phyloP scores from a whole-genome alignment of 23 tunicate genomes.

The Aplidium turbinatum region DNA sequence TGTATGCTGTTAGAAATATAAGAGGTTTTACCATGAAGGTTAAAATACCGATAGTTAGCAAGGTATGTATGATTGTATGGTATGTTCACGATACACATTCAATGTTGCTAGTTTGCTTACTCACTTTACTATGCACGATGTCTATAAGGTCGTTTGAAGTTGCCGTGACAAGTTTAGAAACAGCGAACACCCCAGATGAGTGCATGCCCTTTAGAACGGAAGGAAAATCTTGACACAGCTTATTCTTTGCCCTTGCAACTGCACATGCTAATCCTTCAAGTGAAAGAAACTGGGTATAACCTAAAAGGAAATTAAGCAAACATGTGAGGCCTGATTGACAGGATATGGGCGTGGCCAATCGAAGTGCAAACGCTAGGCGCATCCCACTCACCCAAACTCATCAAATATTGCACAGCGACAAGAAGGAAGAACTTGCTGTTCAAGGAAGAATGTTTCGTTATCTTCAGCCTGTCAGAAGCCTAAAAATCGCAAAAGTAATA shows the following conservation, averaged over 20 bases:
- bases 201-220: constrained; percentile 7
- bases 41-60: too few species aligned
- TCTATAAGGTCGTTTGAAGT: constrained; percentile 28
- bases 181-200: constrained; percentile 17
- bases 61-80: too few species aligned
- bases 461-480: constrained; percentile 15
- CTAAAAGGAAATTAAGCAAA: background rate
- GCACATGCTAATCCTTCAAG: constrained; percentile 18
- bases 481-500: too few species aligned
- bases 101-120: too few species aligned
- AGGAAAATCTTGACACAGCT: background rate
- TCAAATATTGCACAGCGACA: constrained; percentile 55
- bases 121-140: constrained; percentile 40
- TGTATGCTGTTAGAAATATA: too few species aligned
- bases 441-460: constrained; percentile 24
- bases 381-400: constrained; percentile 56
- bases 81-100: too few species aligned
- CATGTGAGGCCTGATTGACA: background rate
- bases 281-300: background rate
- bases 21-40: too few species aligned
- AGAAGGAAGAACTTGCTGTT: constrained; percentile 36
- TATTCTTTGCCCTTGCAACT: background rate
- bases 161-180: constrained; percentile 25
- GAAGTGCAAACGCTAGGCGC: too few species aligned
- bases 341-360: background rate